Conservation (phyloP, 2,797 vertebrate species). For the Knipowitschia caucasica region DNA sequence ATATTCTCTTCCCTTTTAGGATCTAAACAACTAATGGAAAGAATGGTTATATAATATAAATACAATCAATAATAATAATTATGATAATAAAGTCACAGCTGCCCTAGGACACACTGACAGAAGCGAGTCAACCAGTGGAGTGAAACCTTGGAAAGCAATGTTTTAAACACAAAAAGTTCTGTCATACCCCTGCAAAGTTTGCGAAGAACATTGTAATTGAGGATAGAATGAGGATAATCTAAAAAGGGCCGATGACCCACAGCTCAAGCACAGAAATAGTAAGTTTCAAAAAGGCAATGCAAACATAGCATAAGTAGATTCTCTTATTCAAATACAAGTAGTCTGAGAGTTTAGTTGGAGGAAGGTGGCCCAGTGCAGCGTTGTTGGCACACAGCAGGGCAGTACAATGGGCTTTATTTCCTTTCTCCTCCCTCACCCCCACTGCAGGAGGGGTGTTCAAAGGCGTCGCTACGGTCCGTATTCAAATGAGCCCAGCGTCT, state of each 20-base stretch:
- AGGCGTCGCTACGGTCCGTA: conserved; percentile 64
- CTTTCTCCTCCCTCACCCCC: conserved; percentile 34
- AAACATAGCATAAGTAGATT: background rate
- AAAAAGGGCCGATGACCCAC: background rate
- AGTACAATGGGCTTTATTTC: conserved; percentile 63
- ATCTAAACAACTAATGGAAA: too few species aligned
- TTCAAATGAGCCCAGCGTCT: conserved; percentile 72
- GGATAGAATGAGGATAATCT: too few species aligned
- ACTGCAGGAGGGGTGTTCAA: conserved; percentile 67
- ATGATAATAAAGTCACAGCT: too few species aligned
- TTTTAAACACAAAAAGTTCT: too few species aligned
- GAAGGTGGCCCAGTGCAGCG: conserved; percentile 39
- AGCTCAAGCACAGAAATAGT: background rate
- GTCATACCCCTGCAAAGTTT: too few species aligned
- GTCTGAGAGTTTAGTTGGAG: conserved; percentile 43
- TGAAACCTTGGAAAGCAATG: too few species aligned
- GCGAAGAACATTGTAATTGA: too few species aligned
- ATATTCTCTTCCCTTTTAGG: too few species aligned
- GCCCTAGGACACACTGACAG: too few species aligned
- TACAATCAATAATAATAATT: too few species aligned
- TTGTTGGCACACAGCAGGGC: conserved; percentile 45
- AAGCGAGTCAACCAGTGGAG: too few species aligned
- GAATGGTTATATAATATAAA: too few species aligned
- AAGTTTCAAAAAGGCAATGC: background rate
- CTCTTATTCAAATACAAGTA: conserved; percentile 19